Base-by-base conservation (phyloP, 2,888 invertebrate genomes). In the Hymenopus coronatus region DNA sequence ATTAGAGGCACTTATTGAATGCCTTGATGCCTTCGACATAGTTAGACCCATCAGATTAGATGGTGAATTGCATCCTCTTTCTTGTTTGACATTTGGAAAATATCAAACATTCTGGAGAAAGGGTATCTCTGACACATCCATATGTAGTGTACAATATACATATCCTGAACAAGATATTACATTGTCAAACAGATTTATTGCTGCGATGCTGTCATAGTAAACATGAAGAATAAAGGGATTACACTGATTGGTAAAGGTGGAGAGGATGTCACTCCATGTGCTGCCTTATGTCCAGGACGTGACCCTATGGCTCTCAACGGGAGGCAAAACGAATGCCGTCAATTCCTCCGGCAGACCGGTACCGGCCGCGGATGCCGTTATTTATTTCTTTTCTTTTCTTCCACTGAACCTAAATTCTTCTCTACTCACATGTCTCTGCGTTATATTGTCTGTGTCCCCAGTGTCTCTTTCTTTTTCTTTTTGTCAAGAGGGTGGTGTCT, bases 271-370 rank as follows among this genome's bases (percentile, higher is more conserved):
- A 70, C 54, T 70, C 54, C 15, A 70, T 12, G 40, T 40, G 54
- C 25, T 70, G 20, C 54, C 54, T 25, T 20, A 30, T n/a, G 82
- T 28, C 15, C 82, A 12, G 82, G 33, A 87, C 82, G 82, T 82
- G 87, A 87, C 87, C 82, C 82, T 84, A 28, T 84, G n/a, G 28
- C 82, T 30, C 30, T n/a, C 82, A 82, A 33, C 87, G 86, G 86
- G 86, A 86, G 86, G 81, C 86, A 82, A 82, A 87, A 87, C 87
- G 87, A 87, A 87, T 82, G 87, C 87, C 87, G 87, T 87, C 87
- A 82, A 82, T 82, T 81, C 81, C 70, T 86, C 86, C 70, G 25
- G 85, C 30, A 70, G 54, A 25, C 15, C 54, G 54, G 54, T 70
- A 70, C 54, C 54, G 54, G 54, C 20, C 54, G 20, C 85, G 28